phyloP scores from a whole-genome alignment of 1,140 invertebrate genomes.

The Onthophagus taurus region DNA sequence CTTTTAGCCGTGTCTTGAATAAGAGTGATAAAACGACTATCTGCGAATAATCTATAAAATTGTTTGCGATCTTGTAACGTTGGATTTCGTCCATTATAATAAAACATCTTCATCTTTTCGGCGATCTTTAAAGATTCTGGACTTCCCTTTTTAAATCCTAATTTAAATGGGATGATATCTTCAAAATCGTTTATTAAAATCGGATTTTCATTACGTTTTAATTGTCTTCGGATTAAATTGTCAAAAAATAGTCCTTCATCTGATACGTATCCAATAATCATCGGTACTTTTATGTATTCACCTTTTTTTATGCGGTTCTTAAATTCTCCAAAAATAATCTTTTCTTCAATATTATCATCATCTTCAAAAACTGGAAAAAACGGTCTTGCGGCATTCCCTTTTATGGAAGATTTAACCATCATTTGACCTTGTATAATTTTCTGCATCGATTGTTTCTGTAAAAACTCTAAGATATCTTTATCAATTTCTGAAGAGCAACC shows the following conservation, averaged over 20 bases:
- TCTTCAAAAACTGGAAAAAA: slow-evolving; percentile 41
- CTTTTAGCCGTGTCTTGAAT: slow-evolving; percentile 37
- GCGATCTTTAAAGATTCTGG: slow-evolving; percentile 37
- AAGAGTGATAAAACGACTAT: too few relatives aligned
- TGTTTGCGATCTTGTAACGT: slow-evolving; percentile 31
- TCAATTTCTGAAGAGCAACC: slow-evolving; percentile 5
- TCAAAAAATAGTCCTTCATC: slow-evolving; percentile 36
- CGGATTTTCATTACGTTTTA: slow-evolving; percentile 24
- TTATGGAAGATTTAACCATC: too few relatives aligned
- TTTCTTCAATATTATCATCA: slow-evolving; percentile 26
- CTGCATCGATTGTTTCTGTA: slow-evolving; percentile 29
- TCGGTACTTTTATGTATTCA: slow-evolving; percentile 37
- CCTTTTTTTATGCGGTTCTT: slow-evolving; percentile 34
- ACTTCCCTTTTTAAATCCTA: slow-evolving; percentile 37
- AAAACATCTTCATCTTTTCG: slow-evolving; percentile 43
- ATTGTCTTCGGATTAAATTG: slow-evolving; percentile 26
- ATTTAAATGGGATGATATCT: slow-evolving; percentile 38
- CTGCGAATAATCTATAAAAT: too few relatives aligned
- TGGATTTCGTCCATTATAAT: slow-evolving; percentile 39
- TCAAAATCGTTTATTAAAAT: slow-evolving; percentile 39
- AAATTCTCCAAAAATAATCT: slow-evolving; percentile 32
- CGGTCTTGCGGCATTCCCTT: too few relatives aligned
- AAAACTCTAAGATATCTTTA: slow-evolving; percentile 15
- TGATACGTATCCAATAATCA: slow-evolving; percentile 38
- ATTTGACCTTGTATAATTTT: slow-evolving; percentile 28